phyloP scores from a whole-genome alignment of 2,113 vertebrate species.

The Bos javanicus region DNA sequence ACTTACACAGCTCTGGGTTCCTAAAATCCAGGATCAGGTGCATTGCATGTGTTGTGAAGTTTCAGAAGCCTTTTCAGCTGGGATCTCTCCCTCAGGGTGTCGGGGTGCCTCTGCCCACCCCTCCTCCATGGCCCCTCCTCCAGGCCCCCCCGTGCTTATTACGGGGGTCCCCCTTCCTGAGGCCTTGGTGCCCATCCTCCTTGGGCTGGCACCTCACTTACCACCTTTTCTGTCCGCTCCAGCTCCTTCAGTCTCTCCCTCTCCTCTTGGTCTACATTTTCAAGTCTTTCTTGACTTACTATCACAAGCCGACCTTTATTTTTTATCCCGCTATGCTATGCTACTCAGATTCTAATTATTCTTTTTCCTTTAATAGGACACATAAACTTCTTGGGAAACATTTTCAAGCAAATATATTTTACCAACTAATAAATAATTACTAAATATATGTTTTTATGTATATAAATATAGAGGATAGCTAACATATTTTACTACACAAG shows the following conservation, averaged over 20 bases:
- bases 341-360: not conserved
- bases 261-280: not conserved
- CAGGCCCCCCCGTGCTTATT: accelerated
- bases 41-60: not conserved
- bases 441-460: not conserved
- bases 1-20: not conserved
- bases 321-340: not conserved
- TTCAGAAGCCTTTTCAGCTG: not conserved
- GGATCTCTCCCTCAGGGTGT: not conserved
- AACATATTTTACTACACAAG: not conserved
- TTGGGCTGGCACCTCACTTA: accelerated
- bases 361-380: not conserved
- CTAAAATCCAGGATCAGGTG: not conserved
- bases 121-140: not conserved
- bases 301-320: not conserved
- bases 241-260: not conserved
- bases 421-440: not conserved
- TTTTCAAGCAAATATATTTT: not conserved
- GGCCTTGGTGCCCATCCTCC: too few species aligned
- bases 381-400: not conserved
- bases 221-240: accelerated
- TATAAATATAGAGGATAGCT: not conserved
- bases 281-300: not conserved
- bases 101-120: not conserved
- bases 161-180: not conserved